Evolutionary conservation across 2,797 vertebrate species (phyloP), one percentile per base, ranked within the genome.

Genomic region (Choloepus didactylus): DNA sequence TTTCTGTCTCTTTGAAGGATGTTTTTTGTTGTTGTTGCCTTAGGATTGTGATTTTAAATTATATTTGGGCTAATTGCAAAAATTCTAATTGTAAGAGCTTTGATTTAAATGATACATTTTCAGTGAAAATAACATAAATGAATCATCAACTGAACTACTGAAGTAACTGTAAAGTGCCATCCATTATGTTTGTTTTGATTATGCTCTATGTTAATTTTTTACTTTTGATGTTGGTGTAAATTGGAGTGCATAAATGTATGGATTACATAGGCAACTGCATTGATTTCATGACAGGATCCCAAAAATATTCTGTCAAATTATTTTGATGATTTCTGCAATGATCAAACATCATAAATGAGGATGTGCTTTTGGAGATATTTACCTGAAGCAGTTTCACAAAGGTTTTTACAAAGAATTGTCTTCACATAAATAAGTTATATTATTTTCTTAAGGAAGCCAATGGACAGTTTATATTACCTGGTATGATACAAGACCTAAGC

Each of bases 61-160:
- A 35, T 90, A 96, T 94, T 85, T 88, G 72, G 81, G 90, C 92
- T 97, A 77, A 56, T 89, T 91, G 87, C 81, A 27, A 96, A 89
- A 94, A 90, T 76, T 88, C 96, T 97, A 90, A 98, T 95, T 97
- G 95, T 95, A 97, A 97, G 70, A 29, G 97, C 29, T 51, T 97
- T 88, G 95, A 94, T 89, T 96, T 97, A 97, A 97, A 97, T 97
- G 95, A 97, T 94, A 97, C 89, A 97, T 87, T 94, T 97, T 95
- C 96, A 96, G 92, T 82, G 67, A 96, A 97, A 97, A 98, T 94
- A 97, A 97, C 81, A 96, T 97, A 92, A 97, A 62, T 95, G 95
- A 97, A 92, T 96, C 97, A 97, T 97, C 97, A 97, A 87, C 93
- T 97, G 60, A 94, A 49, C 16, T 67, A 93, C 69, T 84, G 67